These are phyloP conservation scores for Notospermus geniculatus DNA, from an alignment of 1,140 invertebrate species.

Conservation along the genomic window DNA sequence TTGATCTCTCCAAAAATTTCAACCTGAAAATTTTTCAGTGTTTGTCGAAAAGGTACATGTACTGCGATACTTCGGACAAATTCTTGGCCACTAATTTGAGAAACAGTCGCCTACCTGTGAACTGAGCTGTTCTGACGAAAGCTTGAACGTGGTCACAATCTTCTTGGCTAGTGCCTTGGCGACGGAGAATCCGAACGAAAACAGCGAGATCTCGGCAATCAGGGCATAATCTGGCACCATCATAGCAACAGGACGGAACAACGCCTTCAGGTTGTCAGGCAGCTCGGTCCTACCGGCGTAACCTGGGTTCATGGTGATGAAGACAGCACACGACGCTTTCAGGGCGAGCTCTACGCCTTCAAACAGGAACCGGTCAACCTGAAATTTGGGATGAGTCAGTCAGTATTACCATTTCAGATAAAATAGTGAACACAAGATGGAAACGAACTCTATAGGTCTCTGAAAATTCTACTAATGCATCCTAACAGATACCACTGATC, in stretches of 20 bases:
- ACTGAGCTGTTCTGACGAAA: constrained; percentile 58
- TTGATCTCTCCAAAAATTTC: too few relatives aligned
- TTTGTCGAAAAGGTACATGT: too few relatives aligned
- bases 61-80: too few relatives aligned
- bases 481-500: too few relatives aligned
- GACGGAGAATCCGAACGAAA: constrained; percentile 57
- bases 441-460: too few relatives aligned
- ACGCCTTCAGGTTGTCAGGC: constrained; percentile 57
- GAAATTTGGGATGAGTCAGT: too few relatives aligned
- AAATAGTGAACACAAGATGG: too few relatives aligned
- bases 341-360: constrained; percentile 55
- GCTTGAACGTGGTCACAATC: constrained; percentile 57
- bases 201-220: constrained; percentile 57
- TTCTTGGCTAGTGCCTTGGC: constrained; percentile 54
- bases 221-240: constrained; percentile 59
- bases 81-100: too few relatives aligned
- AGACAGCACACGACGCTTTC: constrained; percentile 56
- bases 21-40: too few relatives aligned
- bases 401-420: too few relatives aligned
- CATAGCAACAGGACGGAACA: constrained; percentile 58
- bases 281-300: constrained; percentile 68
- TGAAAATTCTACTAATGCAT: too few relatives aligned
- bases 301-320: constrained; percentile 59
- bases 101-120: too few relatives aligned
- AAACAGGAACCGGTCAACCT: constrained; percentile 57